Evolutionary conservation across 2,797 vertebrate species (phyloP), one percentile per base, ranked within the genome.

Genomic region (Myotis daubentonii): DNA sequence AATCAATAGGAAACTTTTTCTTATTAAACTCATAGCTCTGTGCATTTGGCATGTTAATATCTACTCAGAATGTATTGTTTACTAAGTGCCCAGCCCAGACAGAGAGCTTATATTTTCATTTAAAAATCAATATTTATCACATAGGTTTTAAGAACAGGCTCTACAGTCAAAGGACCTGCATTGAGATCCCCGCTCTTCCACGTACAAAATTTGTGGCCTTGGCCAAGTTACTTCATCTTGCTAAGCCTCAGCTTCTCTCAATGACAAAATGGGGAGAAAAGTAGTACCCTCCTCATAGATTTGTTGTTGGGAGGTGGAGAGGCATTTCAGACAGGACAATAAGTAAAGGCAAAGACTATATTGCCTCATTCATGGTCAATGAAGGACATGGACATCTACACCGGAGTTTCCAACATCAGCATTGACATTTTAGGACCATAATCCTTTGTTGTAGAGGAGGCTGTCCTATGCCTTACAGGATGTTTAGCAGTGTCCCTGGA

Each of bases 231-330:
- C 33, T 68, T 82, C 10, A 74, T 33, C 13, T 93, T 30, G 79
- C 33, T 65, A 92, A 92, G 65, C n/a, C 36, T 92, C 53, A 20
- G 70, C 76, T 81, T 82, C 23, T 93, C 44, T 90, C 16, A 49
- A 3, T 20, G 72, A 25, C 23, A 68, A 62, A 72, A 53, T 36
- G 30, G 11, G 30, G 53, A 70, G 57, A 33, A 70, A 65, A 82
- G 71, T 22, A 76, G 33, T n/a, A 17, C 8, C 15, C 2, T 88
- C 16, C 33, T 71, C 23, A 41, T 13, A 51, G 23, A 23, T n/a
- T 28, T 30, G 22, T 33, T 79, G 6, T 30, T 36, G n/a, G 51
- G 33, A 28, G 28, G 33, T 33, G 36, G n/a, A 79, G 80, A 79
- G 47, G 62, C 13, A 8, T 47, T 92, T 87, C 36, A 38, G 36